Evolutionary conservation across 92 coral and sea anemone species (phyloP).

Genomic region (Blastomussa wellsi): DNA sequence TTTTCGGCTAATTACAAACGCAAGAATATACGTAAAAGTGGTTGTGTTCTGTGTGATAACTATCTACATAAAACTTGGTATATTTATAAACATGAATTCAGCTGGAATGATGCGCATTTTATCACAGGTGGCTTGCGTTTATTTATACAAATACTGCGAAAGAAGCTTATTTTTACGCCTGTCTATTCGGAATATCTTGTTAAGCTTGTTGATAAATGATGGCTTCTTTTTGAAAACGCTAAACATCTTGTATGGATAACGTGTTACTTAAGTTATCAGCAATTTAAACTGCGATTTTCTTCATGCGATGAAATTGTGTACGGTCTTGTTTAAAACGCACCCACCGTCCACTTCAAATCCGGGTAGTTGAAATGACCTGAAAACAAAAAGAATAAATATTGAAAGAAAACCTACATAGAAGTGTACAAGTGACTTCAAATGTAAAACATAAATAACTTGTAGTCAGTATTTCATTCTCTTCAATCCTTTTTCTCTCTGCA

Average conservation of each 20-base stretch:
- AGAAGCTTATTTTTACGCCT: neutral
- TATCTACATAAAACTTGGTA: too few relatives aligned
- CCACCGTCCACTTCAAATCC: neutral
- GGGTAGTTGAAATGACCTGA: neutral
- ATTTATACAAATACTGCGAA: conserved; percentile 9
- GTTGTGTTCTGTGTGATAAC: too few relatives aligned
- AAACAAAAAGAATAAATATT: neutral
- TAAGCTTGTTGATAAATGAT: neutral
- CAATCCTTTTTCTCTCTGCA: neutral
- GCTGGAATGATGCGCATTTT: neutral
- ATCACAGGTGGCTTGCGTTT: neutral
- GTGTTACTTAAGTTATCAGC: neutral
- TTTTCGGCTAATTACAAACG: conserved; percentile 29
- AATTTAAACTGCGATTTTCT: neutral
- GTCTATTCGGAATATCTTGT: neutral
- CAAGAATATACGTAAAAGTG: conserved; percentile 11
- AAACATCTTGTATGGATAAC: neutral
- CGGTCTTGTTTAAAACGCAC: neutral
- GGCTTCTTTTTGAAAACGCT: neutral
- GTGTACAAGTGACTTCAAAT: neutral
- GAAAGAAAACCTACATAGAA: neutral
- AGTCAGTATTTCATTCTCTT: neutral
- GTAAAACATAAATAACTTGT: neutral
- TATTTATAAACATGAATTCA: too few relatives aligned
- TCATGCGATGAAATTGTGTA: neutral